phyloP scores from a whole-genome alignment of 2,797 vertebrate species.

The Liparis tanakae region DNA sequence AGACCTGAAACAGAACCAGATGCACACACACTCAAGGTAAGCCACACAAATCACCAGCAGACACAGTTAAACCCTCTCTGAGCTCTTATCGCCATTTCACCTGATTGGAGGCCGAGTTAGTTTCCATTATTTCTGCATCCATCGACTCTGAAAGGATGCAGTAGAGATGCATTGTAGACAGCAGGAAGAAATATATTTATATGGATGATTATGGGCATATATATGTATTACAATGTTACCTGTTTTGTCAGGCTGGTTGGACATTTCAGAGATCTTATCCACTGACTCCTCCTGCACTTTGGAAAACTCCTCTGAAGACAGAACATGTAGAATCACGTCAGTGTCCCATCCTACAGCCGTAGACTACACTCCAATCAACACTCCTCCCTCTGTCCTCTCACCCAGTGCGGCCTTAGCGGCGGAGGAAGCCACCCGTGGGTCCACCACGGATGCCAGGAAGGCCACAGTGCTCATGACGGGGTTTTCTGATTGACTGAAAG shows the following conservation, averaged over 20 bases:
- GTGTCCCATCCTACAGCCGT: not conserved
- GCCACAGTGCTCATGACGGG: slow-evolving; percentile 98
- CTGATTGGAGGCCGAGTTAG: slow-evolving; percentile 83
- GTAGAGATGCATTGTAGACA: not conserved
- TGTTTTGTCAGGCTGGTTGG: slow-evolving; percentile 71
- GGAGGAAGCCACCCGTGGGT: slow-evolving; percentile 93
- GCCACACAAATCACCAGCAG: not conserved
- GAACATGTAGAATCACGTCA: slow-evolving; percentile 34
- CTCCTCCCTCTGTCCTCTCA: slow-evolving; percentile 58
- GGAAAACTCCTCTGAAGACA: slow-evolving; percentile 93
- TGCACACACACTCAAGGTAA: slow-evolving; percentile 4
- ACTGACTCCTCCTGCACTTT: slow-evolving; percentile 89
- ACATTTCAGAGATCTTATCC: slow-evolving; percentile 86
- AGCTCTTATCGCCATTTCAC: slow-evolving; percentile 64
- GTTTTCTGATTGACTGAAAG: slow-evolving; percentile 97
- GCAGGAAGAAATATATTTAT: fast-evolving
- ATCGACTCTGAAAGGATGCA: slow-evolving; percentile 55
- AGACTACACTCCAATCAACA: not conserved
- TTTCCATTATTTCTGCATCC: slow-evolving; percentile 88
- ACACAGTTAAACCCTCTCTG: not conserved
- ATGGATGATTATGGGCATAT: not conserved
- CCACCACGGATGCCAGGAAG: slow-evolving; percentile 96
- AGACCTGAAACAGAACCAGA: slow-evolving; percentile 51
- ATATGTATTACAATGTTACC: slow-evolving; percentile 26
- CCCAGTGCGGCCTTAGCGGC: slow-evolving; percentile 95